Conservation (phyloP, 2,888 invertebrate species). For the Tenthredo amoena region DNA sequence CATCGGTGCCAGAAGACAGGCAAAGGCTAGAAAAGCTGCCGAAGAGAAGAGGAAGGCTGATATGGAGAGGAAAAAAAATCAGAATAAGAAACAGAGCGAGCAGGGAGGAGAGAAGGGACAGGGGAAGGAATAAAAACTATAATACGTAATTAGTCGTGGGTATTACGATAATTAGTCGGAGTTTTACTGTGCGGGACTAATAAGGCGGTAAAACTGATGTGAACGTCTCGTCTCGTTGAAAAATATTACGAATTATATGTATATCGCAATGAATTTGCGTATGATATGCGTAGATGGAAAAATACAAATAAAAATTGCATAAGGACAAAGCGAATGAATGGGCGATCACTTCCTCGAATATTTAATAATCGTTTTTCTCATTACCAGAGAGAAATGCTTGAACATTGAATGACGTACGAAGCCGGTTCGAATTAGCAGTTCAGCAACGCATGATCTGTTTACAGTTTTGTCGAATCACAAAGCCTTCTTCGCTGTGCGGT, state of each 20-base stretch:
- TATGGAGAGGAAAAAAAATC: conserved; percentile 14
- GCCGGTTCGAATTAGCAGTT: background rate
- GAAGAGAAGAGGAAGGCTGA: conserved; percentile 4
- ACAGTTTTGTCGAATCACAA: background rate
- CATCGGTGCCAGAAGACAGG: conserved; percentile 62
- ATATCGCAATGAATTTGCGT: too few relatives aligned
- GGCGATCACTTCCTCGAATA: background rate
- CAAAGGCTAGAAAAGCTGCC: conserved; percentile 61
- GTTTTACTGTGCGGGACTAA: background rate
- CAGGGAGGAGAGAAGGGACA: background rate
- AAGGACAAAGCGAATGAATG: background rate
- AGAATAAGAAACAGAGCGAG: background rate
- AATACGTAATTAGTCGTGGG: background rate
- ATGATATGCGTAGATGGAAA: background rate
- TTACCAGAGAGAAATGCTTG: background rate
- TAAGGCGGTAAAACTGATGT: background rate
- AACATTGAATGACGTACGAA: background rate
- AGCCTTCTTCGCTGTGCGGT: background rate
- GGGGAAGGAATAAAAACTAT: background rate
- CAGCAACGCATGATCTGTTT: background rate
- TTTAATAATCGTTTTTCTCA: too few relatives aligned
- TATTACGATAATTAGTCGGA: background rate
- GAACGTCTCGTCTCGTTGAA: background rate
- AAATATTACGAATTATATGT: background rate
- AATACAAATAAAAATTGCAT: background rate